Percentiles rank a stretch among this genome's conserved stretches.
Evolutionary conservation across 92 coral and sea anemone genomes (phyloP).

Genomic region (Siderastrea siderea): DNA sequence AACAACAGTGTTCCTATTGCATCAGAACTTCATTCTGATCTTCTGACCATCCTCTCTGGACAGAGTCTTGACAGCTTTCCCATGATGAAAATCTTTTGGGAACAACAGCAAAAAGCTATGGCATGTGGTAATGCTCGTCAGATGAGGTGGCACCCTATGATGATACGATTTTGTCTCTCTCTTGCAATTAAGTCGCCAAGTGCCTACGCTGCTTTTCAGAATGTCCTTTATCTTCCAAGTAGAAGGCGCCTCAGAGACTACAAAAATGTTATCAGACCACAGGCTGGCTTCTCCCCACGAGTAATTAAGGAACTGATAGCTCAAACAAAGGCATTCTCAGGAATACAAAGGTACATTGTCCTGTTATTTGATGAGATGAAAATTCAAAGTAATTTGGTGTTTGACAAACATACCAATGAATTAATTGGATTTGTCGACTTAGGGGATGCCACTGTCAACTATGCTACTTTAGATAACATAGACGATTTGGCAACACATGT

Average conservation of each 20-base stretch:
- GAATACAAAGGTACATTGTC: conserved; percentile 20
- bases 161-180: too few relatives aligned
- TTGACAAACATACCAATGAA: conserved; percentile 58
- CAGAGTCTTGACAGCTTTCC: conserved; percentile 42
- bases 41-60: conserved; percentile 47
- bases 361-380: too few relatives aligned
- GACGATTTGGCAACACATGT: conserved; percentile 52
- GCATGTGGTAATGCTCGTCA: conserved; percentile 45
- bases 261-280: conserved; percentile 46
- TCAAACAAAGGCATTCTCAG: neutral
- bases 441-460: conserved; percentile 51
- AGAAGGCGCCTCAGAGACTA: conserved; percentile 48
- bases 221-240: conserved; percentile 42
- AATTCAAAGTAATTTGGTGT: too few relatives aligned
- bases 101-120: conserved; percentile 46
- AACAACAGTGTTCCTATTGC: conserved; percentile 30
- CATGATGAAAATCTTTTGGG: too few relatives aligned
- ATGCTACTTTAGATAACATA: conserved; percentile 29
- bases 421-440: conserved; percentile 69
- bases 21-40: conserved; percentile 53
- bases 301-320: neutral
- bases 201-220: conserved; percentile 49
- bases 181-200: conserved; percentile 51
- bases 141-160: conserved; percentile 45
- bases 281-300: conserved; percentile 27